phyloP scores from a whole-genome alignment of 1,140 invertebrate genomes.

The Anoplolepis gracilipes region DNA sequence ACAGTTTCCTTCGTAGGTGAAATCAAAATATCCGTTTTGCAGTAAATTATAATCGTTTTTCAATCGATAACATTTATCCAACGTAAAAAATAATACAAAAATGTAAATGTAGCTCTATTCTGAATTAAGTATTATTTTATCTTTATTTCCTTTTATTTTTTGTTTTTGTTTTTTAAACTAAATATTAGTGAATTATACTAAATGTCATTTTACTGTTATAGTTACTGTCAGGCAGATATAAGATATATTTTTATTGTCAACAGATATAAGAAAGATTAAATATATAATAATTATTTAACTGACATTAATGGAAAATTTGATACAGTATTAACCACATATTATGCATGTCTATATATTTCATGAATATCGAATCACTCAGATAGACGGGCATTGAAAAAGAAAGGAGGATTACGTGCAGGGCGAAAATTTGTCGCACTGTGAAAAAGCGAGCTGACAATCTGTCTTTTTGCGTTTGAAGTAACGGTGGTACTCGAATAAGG shows the following conservation, averaged over 20 bases:
- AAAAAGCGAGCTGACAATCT: slow-evolving; percentile 52
- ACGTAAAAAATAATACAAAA: not conserved
- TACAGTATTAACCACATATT: not conserved
- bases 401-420: slow-evolving; percentile 12
- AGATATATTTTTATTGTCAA: not conserved
- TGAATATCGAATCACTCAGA: not conserved
- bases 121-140: not conserved
- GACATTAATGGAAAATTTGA: not conserved
- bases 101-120: not conserved
- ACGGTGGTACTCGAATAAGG: slow-evolving; percentile 55
- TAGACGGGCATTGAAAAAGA: not conserved
- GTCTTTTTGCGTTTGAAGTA: slow-evolving; percentile 54
- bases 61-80: not conserved
- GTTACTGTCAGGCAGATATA: not conserved
- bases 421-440: slow-evolving; percentile 46
- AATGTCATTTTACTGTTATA: not conserved
- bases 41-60: not conserved
- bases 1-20: not conserved
- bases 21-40: slow-evolving; percentile 33
- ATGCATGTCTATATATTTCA: not conserved
- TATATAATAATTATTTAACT: not conserved
- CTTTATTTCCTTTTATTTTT: not conserved
- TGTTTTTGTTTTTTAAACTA: not conserved
- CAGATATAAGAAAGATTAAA: not conserved
- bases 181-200: not conserved